These are phyloP conservation scores for Sebastes steindachneri DNA, from an alignment of 2,797 vertebrate genomes.

Conservation along the genomic window DNA sequence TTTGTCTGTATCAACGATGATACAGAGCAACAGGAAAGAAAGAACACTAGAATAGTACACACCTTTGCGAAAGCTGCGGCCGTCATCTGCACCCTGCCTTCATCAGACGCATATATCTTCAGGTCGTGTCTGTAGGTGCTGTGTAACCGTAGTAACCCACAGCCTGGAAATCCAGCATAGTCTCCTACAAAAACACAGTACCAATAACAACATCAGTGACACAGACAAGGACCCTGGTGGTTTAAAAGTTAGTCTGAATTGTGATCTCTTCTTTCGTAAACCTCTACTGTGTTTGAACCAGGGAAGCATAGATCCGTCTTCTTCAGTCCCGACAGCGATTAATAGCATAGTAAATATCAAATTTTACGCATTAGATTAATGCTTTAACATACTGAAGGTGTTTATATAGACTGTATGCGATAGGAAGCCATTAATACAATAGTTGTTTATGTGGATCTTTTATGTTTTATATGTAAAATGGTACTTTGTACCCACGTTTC, in stretches of 20 bases:
- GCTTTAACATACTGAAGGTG: neutral
- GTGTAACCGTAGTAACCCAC: constrained; percentile 94
- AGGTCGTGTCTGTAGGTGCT: constrained; percentile 98
- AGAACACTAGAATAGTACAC: neutral
- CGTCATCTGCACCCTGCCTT: constrained; percentile 98
- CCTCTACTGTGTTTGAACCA: neutral
- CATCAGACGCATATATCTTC: constrained; percentile 98
- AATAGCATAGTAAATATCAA: neutral
- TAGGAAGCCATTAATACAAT: neutral
- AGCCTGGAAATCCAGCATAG: constrained; percentile 97
- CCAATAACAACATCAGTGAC: neutral
- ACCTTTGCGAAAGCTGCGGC: constrained; percentile 99
- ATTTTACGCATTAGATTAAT: neutral
- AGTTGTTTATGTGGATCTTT: neutral
- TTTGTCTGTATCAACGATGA: neutral
- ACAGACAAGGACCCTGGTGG: neutral
- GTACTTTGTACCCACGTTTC: neutral
- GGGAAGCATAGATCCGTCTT: too few species aligned
- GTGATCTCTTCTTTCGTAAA: neutral
- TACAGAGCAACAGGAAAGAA: neutral
- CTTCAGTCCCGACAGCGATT: neutral
- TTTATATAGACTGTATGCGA: neutral
- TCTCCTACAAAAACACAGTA: constrained; percentile 85
- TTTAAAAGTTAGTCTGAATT: neutral
- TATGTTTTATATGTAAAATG: neutral